Percentiles rank a stretch among this genome's conserved stretches.
Evolutionary conservation across 2,113 vertebrate genomes (phyloP).

Genomic region (Etheostoma cragini): DNA sequence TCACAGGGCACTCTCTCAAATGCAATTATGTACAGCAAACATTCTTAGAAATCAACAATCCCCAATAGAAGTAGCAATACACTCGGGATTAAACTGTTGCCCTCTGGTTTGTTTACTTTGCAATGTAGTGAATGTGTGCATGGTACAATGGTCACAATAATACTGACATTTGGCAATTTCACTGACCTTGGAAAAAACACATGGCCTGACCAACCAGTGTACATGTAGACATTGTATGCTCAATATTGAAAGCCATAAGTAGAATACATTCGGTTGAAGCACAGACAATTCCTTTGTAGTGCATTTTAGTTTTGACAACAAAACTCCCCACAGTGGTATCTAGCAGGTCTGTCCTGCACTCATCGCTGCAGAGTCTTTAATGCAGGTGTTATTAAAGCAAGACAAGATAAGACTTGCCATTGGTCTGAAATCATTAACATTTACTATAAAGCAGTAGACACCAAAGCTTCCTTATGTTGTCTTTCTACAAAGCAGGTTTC

Average conservation of each 20-base stretch:
- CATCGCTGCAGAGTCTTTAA: slow-evolving; percentile 48
- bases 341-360: slow-evolving; percentile 70
- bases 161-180: slow-evolving; percentile 50
- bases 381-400: slow-evolving; percentile 65
- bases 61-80: slow-evolving; percentile 54
- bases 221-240: too few relatives aligned
- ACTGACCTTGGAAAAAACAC: slow-evolving; percentile 44
- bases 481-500: slow-evolving; percentile 86
- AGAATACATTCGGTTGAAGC: not conserved
- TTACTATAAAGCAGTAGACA: slow-evolving; percentile 85
- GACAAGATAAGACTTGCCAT: slow-evolving; percentile 61
- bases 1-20: slow-evolving; percentile 68
- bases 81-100: slow-evolving; percentile 52
- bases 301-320: slow-evolving; percentile 51
- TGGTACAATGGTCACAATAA: slow-evolving; percentile 32
- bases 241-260: slow-evolving; percentile 18
- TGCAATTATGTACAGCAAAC: slow-evolving; percentile 65
- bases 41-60: slow-evolving; percentile 68
- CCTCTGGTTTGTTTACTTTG: slow-evolving; percentile 66
- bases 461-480: slow-evolving; percentile 85
- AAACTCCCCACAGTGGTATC: slow-evolving; percentile 44
- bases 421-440: slow-evolving; percentile 74
- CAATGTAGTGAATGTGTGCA: slow-evolving; percentile 36
- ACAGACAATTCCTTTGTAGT: slow-evolving; percentile 11
- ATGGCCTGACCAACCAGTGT: slow-evolving; percentile 39